Conservation (phyloP, 2,888 invertebrate species). For the Tethea ocularis region DNA sequence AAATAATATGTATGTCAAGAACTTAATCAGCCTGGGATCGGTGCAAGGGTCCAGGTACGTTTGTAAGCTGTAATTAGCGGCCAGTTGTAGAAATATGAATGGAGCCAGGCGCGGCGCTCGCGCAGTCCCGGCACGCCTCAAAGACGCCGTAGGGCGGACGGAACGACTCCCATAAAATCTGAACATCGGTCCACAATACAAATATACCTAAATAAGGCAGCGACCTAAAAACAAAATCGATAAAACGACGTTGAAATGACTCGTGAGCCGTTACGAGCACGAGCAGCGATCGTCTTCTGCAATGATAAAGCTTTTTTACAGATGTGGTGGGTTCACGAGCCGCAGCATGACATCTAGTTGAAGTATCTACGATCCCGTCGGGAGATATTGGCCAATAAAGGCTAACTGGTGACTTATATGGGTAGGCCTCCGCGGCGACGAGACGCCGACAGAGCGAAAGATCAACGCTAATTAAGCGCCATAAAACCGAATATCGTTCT, state of each 20-base stretch:
- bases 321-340: slow-evolving; percentile 33
- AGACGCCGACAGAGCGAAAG: slow-evolving; percentile 68
- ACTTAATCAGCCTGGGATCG: slow-evolving; percentile 69
- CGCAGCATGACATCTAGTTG: slow-evolving; percentile 61
- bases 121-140: slow-evolving; percentile 50
- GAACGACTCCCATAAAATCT: slow-evolving; percentile 43
- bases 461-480: slow-evolving; percentile 78
- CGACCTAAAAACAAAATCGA: slow-evolving; percentile 18
- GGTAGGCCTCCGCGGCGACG: slow-evolving; percentile 46
- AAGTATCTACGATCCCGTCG: slow-evolving; percentile 61
- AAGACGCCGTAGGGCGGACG: slow-evolving; percentile 48
- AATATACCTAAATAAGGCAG: slow-evolving; percentile 18
- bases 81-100: slow-evolving; percentile 77
- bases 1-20: slow-evolving; percentile 65
- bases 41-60: slow-evolving; percentile 37
- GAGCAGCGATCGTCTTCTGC: slow-evolving; percentile 20
- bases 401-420: slow-evolving; percentile 59
- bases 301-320: slow-evolving; percentile 48
- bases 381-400: slow-evolving; percentile 68
- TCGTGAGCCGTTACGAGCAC: slow-evolving; percentile 11
- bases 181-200: slow-evolving; percentile 20
- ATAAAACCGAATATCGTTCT: slow-evolving; percentile 78
- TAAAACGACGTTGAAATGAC: slow-evolving; percentile 22
- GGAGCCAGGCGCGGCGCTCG: slow-evolving; percentile 53
- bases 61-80: slow-evolving; percentile 68